These are phyloP conservation scores for Betta splendens DNA, from an alignment of 2,797 vertebrate species.

Conservation along the genomic window DNA sequence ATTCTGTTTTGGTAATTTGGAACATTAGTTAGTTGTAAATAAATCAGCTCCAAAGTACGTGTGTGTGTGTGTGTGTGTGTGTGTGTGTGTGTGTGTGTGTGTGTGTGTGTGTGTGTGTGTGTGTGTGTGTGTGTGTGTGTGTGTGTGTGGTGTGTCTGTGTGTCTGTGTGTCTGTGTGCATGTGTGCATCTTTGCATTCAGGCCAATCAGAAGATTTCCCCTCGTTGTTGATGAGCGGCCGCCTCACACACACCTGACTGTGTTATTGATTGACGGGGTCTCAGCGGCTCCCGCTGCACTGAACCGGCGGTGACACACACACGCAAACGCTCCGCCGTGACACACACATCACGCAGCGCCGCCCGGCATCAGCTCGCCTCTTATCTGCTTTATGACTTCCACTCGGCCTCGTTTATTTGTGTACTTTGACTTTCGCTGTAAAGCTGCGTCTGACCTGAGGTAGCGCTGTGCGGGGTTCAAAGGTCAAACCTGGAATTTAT, in stretches of 20 bases:
- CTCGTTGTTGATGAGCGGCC: slow-evolving; percentile 52
- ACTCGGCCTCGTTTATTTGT: slow-evolving; percentile 71
- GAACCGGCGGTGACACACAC: slow-evolving; percentile 8
- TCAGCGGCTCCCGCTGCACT: slow-evolving; percentile 3
- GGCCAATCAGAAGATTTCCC: too few species aligned
- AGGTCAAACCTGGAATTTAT: slow-evolving; percentile 68
- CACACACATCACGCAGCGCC: slow-evolving; percentile 25
- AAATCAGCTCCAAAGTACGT: slow-evolving; percentile 1
- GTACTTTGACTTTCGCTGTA: slow-evolving; percentile 79
- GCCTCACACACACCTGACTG: not conserved
- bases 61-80: slow-evolving; percentile 8
- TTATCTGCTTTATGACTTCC: slow-evolving; percentile 77
- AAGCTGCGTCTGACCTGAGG: slow-evolving; percentile 56
- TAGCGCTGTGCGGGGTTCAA: slow-evolving; percentile 39
- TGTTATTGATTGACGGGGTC: slow-evolving; percentile 30
- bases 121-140: slow-evolving; percentile 18
- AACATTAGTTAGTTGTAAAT: not conserved
- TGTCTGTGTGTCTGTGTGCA: slow-evolving; percentile 16
- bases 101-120: too few species aligned
- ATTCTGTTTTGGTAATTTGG: not conserved
- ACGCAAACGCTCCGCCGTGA: slow-evolving; percentile 2
- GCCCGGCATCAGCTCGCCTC: slow-evolving; percentile 42
- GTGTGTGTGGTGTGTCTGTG: slow-evolving; percentile 26
- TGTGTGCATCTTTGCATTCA: too few species aligned
- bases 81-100: slow-evolving; percentile 22